A percentile compares a stretch with the other conserved stretches of the same genome.
Evolutionary conservation across 2,888 invertebrate genomes (phyloP).

Genomic region (Chymomyza procnemis): DNA sequence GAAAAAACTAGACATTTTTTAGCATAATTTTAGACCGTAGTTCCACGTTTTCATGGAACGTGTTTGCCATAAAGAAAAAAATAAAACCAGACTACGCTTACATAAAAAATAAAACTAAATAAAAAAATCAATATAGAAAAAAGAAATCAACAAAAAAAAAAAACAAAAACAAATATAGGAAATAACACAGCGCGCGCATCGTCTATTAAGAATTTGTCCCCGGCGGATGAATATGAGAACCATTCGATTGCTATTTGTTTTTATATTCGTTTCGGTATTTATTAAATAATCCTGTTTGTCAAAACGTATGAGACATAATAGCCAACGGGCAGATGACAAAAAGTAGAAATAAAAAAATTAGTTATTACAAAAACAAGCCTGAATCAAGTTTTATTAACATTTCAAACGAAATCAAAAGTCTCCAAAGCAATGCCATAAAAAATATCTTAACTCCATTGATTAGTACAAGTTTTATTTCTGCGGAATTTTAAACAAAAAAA

Average conservation of each 20-base stretch:
- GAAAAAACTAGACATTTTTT: not conserved
- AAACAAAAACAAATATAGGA: slow-evolving; percentile 19
- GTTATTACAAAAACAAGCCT: not conserved
- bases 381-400: slow-evolving; percentile 49
- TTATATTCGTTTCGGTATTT: not conserved
- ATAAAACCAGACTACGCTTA: not conserved
- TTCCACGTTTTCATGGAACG: not conserved
- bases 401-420: slow-evolving; percentile 47
- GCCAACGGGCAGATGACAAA: not conserved
- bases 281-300: not conserved
- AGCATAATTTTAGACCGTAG: not conserved
- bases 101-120: too few species aligned
- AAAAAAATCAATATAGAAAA: slow-evolving; percentile 6
- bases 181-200: slow-evolving; percentile 24
- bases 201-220: slow-evolving; percentile 31
- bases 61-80: not conserved
- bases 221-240: slow-evolving; percentile 25
- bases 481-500: not conserved
- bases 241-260: not conserved
- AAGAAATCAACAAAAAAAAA: slow-evolving; percentile 3
- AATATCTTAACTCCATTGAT: slow-evolving; percentile 10
- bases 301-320: not conserved
- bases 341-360: not conserved
- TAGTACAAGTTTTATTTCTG: slow-evolving; percentile 3
- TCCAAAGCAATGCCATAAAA: not conserved